phyloP scores from a whole-genome alignment of 2,797 vertebrate species.

The Echiichthys vipera region DNA sequence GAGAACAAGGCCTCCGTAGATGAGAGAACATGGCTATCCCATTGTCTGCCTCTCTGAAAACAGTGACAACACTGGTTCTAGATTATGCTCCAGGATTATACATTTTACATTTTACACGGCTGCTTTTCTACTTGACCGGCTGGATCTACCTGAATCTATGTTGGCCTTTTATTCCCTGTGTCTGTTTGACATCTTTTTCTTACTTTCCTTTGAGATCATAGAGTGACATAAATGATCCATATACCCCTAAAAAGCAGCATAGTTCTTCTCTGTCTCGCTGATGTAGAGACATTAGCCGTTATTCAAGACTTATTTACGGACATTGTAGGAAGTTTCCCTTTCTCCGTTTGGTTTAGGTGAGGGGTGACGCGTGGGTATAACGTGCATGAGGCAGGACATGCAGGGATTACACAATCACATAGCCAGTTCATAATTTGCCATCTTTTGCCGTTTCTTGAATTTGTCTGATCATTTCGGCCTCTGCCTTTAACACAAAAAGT shows the following conservation, averaged over 20 bases:
- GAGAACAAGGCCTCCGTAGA: constrained; percentile 78
- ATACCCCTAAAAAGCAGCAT: neutral
- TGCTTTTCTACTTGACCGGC: constrained; percentile 34
- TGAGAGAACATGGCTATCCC: constrained; percentile 75
- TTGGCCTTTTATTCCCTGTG: neutral
- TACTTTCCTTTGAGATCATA: neutral
- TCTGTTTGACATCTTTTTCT: neutral
- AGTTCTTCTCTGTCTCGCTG: constrained; percentile 8
- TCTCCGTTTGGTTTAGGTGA: too few relatives aligned
- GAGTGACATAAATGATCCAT: neutral
- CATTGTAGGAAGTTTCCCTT: too few relatives aligned
- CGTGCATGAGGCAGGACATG: too few relatives aligned
- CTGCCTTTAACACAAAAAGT: too few relatives aligned
- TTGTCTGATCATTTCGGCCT: too few relatives aligned
- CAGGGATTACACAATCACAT: too few relatives aligned
- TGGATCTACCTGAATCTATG: constrained; percentile 13
- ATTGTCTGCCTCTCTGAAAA: constrained; percentile 70
- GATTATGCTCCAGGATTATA: constrained; percentile 63
- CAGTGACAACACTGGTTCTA: constrained; percentile 52
- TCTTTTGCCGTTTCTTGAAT: too few relatives aligned
- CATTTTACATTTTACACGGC: constrained; percentile 47
- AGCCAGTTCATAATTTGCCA: too few relatives aligned
- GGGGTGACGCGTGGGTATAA: too few relatives aligned
- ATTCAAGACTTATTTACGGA: too few relatives aligned
- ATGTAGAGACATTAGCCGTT: constrained; percentile 1